Percentiles rank a stretch among this genome's conserved stretches.
Evolutionary conservation across 2,113 vertebrate species (phyloP).

Genomic region (Tonatia bakeri): DNA sequence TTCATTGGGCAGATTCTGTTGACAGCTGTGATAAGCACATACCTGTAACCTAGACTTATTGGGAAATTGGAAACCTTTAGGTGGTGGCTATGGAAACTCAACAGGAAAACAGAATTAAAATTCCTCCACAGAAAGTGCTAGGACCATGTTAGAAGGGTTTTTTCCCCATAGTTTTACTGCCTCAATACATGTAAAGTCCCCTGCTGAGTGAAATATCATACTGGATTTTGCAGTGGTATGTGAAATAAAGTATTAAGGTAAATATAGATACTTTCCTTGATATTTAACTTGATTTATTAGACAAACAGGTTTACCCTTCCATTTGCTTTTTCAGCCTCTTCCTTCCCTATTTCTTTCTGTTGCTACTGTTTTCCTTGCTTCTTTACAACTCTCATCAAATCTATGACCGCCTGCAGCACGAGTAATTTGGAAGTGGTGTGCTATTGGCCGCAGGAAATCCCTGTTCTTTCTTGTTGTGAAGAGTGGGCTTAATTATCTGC

Average conservation of each 20-base stretch:
- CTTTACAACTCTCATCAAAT: background rate
- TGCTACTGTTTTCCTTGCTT: background rate
- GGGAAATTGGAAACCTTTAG: background rate
- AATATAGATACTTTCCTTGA: background rate
- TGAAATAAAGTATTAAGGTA: constrained; percentile 16
- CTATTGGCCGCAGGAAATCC: background rate
- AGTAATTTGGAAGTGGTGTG: background rate
- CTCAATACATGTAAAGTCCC: background rate
- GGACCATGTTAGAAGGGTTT: background rate
- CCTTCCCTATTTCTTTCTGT: background rate
- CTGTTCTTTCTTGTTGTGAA: background rate
- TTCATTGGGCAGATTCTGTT: background rate
- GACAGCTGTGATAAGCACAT: background rate
- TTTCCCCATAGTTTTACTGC: background rate
- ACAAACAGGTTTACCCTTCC: background rate
- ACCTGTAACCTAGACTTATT: background rate
- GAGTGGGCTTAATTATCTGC: background rate
- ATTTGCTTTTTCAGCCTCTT: background rate
- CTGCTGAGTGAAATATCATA: background rate
- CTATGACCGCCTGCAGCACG: background rate
- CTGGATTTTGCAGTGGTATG: background rate
- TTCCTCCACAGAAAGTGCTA: constrained; percentile 14
- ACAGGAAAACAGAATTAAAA: constrained; percentile 1
- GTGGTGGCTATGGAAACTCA: background rate
- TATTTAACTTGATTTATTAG: background rate